phyloP scores from a whole-genome alignment of 2,113 vertebrate species.

The Cephalopterus ornatus region DNA sequence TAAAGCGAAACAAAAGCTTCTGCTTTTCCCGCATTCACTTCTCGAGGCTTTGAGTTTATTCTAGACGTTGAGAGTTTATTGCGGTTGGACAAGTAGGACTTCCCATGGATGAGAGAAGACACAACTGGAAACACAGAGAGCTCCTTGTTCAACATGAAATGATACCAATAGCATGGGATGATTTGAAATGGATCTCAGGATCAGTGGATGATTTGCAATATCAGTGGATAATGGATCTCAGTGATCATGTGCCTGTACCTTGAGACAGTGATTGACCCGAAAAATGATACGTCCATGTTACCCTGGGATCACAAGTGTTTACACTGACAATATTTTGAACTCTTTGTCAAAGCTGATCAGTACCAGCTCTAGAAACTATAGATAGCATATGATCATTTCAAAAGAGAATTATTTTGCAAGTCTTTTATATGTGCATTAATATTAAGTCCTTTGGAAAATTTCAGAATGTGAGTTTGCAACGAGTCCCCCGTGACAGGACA shows the following conservation, averaged over 20 bases:
- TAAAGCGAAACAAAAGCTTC: neutral
- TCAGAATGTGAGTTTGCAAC: neutral
- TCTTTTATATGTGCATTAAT: neutral
- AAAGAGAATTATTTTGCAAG: neutral
- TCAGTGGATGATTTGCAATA: neutral
- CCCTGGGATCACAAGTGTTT: neutral
- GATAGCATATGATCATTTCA: neutral
- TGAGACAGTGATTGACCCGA: neutral
- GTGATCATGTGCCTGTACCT: fast-evolving
- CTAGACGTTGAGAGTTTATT: neutral
- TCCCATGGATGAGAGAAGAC: neutral
- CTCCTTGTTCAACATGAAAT: fast-evolving
- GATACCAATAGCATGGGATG: neutral
- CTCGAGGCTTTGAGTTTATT: neutral
- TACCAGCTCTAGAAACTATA: neutral
- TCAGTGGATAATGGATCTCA: neutral
- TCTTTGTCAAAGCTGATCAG: neutral
- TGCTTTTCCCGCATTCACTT: neutral
- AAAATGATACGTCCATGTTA: neutral
- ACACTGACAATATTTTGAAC: neutral
- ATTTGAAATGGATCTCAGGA: neutral
- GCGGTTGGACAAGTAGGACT: neutral
- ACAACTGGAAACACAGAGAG: neutral
- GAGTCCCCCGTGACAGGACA: neutral
- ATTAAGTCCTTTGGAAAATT: conserved; percentile 33